These are phyloP conservation scores for Erinaceus europaeus DNA, from an alignment of 2,113 vertebrate species.

Conservation along the genomic window DNA sequence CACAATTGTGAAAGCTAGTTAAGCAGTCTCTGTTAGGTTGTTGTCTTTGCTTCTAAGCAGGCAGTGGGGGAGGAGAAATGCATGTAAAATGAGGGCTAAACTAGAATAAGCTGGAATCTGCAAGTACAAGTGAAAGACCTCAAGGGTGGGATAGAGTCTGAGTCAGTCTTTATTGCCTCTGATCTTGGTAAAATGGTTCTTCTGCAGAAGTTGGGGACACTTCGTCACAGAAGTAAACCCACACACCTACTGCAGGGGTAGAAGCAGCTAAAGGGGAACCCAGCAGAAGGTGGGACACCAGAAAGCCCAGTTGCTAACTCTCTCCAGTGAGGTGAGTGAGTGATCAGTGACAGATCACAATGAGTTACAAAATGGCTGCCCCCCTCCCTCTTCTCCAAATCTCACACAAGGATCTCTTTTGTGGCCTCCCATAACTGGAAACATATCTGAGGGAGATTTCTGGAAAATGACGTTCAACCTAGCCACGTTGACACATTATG, in stretches of 20 bases:
- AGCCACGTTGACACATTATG: background rate
- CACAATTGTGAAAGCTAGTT: background rate
- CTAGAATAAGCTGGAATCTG: background rate
- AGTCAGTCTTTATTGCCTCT: background rate
- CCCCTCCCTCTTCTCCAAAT: background rate
- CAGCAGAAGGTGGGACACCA: background rate
- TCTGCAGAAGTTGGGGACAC: background rate
- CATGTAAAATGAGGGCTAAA: background rate
- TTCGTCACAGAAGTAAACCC: background rate
- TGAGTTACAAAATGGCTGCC: slow-evolving; percentile 3
- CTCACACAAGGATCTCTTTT: slow-evolving; percentile 3
- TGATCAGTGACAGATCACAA: background rate
- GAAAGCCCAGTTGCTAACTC: background rate
- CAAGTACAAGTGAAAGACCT: background rate
- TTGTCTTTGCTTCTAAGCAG: slow-evolving; percentile 9
- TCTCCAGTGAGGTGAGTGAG: background rate
- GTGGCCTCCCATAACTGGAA: background rate
- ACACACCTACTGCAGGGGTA: background rate
- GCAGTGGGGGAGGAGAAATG: background rate
- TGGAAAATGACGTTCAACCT: background rate
- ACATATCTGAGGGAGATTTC: background rate
- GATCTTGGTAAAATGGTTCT: background rate
- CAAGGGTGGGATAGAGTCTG: background rate
- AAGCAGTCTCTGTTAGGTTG: background rate
- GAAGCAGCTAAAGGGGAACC: background rate